Evolutionary conservation across 2,113 vertebrate species (phyloP).

Genomic region (Tragelaphus buxtoni): DNA sequence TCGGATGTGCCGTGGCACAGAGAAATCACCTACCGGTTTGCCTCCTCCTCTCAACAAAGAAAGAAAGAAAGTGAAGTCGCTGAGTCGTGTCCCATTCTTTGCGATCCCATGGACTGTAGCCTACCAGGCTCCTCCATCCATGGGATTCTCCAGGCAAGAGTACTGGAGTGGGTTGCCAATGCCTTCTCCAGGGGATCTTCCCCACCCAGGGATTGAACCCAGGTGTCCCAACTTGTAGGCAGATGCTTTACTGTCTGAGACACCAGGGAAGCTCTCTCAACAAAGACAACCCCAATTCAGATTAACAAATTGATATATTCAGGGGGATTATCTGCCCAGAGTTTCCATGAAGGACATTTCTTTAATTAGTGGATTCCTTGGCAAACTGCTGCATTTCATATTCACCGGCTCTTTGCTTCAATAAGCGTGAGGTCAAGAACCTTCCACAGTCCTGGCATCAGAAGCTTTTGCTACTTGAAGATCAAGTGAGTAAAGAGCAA

Average conservation of each 20-base stretch:
- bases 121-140: not conserved
- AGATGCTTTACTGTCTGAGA: not conserved
- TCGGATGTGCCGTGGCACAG: not conserved
- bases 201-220: not conserved
- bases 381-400: not conserved
- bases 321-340: not conserved
- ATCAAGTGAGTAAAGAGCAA: not conserved
- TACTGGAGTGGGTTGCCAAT: not conserved
- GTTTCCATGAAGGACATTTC: not conserved
- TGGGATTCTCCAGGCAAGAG: not conserved
- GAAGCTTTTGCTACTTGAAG: not conserved
- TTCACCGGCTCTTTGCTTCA: not conserved
- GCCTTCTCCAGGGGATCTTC: not conserved
- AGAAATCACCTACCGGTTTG: not conserved
- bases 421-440: not conserved
- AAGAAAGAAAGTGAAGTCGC: not conserved
- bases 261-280: not conserved
- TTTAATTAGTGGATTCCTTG: not conserved
- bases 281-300: not conserved
- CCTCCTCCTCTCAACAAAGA: not conserved
- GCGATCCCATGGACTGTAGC: not conserved
- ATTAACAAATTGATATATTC: not conserved
- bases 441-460: not conserved
- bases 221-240: not conserved
- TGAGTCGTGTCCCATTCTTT: not conserved